A percentile compares a stretch with the other conserved stretches of the same genome.
phyloP scores from a whole-genome alignment of 2,888 invertebrate species.

The Macaria liturata region DNA sequence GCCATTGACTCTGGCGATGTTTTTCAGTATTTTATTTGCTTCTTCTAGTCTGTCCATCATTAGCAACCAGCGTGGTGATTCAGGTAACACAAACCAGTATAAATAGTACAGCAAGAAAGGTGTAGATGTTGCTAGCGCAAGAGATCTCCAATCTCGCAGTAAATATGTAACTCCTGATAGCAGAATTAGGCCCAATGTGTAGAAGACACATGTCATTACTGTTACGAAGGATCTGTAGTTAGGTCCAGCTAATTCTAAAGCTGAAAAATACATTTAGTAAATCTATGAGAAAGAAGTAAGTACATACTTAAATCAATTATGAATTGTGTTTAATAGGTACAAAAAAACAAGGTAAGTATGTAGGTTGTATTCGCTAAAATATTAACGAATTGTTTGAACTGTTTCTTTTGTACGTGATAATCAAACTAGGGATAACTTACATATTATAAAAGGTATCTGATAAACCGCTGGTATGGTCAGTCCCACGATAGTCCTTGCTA shows the following conservation, averaged over 20 bases:
- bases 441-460: conserved; percentile 97
- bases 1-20: conserved; percentile 90
- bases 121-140: conserved; percentile 91
- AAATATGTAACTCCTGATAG: conserved; percentile 93
- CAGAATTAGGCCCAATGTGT: conserved; percentile 93
- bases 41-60: conserved; percentile 92
- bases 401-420: no score
- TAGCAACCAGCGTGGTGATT: conserved; percentile 95
- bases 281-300: no score
- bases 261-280: conserved; percentile 66
- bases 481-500: conserved; percentile 92
- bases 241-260: conserved; percentile 95
- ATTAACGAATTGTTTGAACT: no score
- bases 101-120: conserved; percentile 93
- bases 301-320: no score
- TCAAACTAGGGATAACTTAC: conserved; percentile 77
- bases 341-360: no score
- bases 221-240: conserved; percentile 96
- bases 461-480: conserved; percentile 96
- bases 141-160: conserved; percentile 91
- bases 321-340: no score
- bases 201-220: conserved; percentile 95
- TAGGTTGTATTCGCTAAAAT: no score
- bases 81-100: conserved; percentile 94
- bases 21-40: conserved; percentile 90